Percentiles rank a stretch among this genome's conserved stretches.
phyloP scores from a whole-genome alignment of 2,888 invertebrate species.

The Drymonia ruficornis region DNA sequence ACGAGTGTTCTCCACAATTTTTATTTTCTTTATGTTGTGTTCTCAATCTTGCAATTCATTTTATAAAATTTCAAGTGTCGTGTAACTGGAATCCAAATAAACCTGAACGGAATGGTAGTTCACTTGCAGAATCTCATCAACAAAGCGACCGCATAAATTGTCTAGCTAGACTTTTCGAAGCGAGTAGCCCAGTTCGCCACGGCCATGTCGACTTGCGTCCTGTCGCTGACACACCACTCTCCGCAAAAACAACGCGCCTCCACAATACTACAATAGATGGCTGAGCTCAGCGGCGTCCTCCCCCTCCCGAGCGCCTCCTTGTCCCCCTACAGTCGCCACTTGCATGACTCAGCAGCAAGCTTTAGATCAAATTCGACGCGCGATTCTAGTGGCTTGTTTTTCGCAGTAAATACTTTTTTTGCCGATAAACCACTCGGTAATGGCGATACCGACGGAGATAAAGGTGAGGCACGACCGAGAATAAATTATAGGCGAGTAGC shows the following conservation, averaged over 20 bases:
- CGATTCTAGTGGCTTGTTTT: slow-evolving; percentile 73
- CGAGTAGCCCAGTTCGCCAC: slow-evolving; percentile 53
- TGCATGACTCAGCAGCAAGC: slow-evolving; percentile 75
- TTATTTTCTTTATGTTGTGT: slow-evolving; percentile 2
- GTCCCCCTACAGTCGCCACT: slow-evolving; percentile 55
- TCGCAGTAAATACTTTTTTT: slow-evolving; percentile 67
- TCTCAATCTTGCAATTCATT: background rate
- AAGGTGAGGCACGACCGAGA: slow-evolving; percentile 54
- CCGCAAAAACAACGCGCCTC: slow-evolving; percentile 78
- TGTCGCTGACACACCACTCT: slow-evolving; percentile 74
- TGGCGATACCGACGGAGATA: slow-evolving; percentile 61
- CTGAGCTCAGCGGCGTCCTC: slow-evolving; percentile 69
- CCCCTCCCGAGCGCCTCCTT: slow-evolving; percentile 40
- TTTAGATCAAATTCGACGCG: slow-evolving; percentile 78
- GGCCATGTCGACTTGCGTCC: slow-evolving; percentile 55
- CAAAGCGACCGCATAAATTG: slow-evolving; percentile 54
- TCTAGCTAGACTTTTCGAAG: slow-evolving; percentile 52
- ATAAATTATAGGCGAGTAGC: slow-evolving; percentile 48
- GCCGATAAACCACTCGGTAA: slow-evolving; percentile 65
- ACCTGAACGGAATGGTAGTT: slow-evolving; percentile 29
- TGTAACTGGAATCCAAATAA: slow-evolving; percentile 11
- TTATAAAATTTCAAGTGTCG: slow-evolving; percentile 13
- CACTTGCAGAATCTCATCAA: slow-evolving; percentile 44
- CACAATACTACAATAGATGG: slow-evolving; percentile 77
- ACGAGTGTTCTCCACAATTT: slow-evolving; percentile 8